phyloP scores from a whole-genome alignment of 2,113 vertebrate genomes.

The Saimiri boliviensis region DNA sequence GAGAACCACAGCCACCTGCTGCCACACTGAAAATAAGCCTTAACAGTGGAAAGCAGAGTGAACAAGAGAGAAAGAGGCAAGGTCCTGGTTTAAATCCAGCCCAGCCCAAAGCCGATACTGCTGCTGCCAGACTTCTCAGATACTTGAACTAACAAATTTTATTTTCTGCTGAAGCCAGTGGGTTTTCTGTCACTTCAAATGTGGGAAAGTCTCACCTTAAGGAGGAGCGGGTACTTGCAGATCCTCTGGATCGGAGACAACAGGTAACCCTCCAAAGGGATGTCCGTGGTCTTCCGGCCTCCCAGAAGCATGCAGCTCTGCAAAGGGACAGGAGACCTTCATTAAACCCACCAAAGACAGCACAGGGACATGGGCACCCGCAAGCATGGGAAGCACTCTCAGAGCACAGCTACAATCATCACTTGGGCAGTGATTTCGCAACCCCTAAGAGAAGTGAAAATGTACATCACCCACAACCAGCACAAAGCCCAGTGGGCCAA shows the following conservation, averaged over 20 bases:
- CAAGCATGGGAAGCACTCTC: neutral
- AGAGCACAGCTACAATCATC: fast-evolving
- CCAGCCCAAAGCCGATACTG: neutral
- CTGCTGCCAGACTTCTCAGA: neutral
- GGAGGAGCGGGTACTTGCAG: constrained; percentile 98
- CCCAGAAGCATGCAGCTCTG: constrained; percentile 98
- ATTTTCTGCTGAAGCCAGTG: neutral
- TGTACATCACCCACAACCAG: neutral
- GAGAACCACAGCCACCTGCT: neutral
- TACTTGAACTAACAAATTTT: neutral
- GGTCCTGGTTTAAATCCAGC: neutral
- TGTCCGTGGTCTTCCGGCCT: constrained; percentile 97
- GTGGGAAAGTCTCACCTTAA: constrained; percentile 89
- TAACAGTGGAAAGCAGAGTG: neutral
- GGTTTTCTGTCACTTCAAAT: neutral
- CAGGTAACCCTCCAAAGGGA: constrained; percentile 97
- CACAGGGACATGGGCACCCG: neutral
- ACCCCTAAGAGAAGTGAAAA: neutral
- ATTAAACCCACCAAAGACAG: neutral
- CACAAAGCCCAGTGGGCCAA: neutral
- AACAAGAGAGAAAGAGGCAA: neutral
- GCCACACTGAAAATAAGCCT: neutral
- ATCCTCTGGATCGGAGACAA: constrained; percentile 98
- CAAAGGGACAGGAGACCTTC: constrained; percentile 60
- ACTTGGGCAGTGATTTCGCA: neutral